phyloP scores from a whole-genome alignment of 1,140 invertebrate species.

The Forficula auricularia region DNA sequence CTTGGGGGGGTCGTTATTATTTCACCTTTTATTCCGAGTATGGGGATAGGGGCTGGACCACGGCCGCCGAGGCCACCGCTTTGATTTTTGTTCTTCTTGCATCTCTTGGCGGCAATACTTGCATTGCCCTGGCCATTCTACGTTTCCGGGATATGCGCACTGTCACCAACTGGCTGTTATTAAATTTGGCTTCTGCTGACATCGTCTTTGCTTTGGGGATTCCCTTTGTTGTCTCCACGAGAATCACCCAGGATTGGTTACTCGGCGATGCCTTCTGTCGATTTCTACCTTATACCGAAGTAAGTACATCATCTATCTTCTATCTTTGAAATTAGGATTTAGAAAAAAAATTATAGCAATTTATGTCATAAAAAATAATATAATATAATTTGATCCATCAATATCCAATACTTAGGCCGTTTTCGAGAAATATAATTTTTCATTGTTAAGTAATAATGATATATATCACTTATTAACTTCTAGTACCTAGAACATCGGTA shows the following conservation, averaged over 20 bases:
- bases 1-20: slow-evolving; percentile 29
- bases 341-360: too few species aligned
- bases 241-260: slow-evolving; percentile 31
- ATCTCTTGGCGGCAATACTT: slow-evolving; percentile 26
- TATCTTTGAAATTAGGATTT: too few species aligned
- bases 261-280: slow-evolving; percentile 34
- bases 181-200: slow-evolving; percentile 50
- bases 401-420: too few species aligned
- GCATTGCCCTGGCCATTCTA: slow-evolving; percentile 26
- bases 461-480: too few species aligned
- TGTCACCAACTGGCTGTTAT: slow-evolving; percentile 54
- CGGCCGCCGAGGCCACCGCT: slow-evolving; percentile 22
- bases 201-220: slow-evolving; percentile 36
- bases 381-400: too few species aligned
- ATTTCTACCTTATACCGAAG: slow-evolving; percentile 38
- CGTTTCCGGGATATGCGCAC: slow-evolving; percentile 47
- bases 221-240: slow-evolving; percentile 32
- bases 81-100: slow-evolving; percentile 25
- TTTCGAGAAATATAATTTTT: too few species aligned
- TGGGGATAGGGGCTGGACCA: slow-evolving; percentile 18
- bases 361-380: too few species aligned
- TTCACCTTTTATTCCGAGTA: slow-evolving; percentile 35
- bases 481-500: too few species aligned
- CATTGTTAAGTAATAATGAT: too few species aligned
- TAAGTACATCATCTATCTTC: too few species aligned